Percentiles rank a stretch among this genome's conserved stretches.
phyloP scores from a whole-genome alignment of 2,113 vertebrate species.

The Plestiodon gilberti region DNA sequence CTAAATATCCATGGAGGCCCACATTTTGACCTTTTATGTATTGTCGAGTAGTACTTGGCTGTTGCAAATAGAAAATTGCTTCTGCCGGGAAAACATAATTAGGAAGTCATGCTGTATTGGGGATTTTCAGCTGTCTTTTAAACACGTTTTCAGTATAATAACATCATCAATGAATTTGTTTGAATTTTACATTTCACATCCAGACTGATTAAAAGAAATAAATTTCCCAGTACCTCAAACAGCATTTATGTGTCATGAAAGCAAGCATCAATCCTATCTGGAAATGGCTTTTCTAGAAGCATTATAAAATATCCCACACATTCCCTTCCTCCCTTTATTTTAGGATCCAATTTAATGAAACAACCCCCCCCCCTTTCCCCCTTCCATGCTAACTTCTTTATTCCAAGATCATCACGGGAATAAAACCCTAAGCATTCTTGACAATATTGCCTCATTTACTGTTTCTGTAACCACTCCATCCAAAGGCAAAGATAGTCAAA shows the following conservation, averaged over 20 bases:
- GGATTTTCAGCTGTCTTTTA: slow-evolving; percentile 14
- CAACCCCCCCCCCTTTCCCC: slow-evolving; percentile 48
- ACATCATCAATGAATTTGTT: slow-evolving; percentile 1
- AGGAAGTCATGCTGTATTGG: not conserved
- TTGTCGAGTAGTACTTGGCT: not conserved
- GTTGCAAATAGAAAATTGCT: not conserved
- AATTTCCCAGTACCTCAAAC: slow-evolving; percentile 37
- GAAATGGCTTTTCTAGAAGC: slow-evolving; percentile 56
- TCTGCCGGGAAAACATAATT: not conserved
- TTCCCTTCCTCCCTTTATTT: slow-evolving; percentile 12
- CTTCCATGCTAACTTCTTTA: slow-evolving; percentile 56
- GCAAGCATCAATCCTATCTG: slow-evolving; percentile 48
- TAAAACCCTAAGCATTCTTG: slow-evolving; percentile 56
- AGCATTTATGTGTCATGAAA: slow-evolving; percentile 2
- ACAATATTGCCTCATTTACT: slow-evolving; percentile 72
- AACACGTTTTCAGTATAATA: slow-evolving; percentile 9
- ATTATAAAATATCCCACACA: slow-evolving; percentile 44
- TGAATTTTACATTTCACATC: slow-evolving; percentile 13
- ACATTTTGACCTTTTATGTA: not conserved
- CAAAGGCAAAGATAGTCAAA: slow-evolving; percentile 71
- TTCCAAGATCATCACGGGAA: slow-evolving; percentile 47
- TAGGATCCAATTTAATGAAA: slow-evolving; percentile 65
- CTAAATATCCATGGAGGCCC: not conserved
- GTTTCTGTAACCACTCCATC: slow-evolving; percentile 68
- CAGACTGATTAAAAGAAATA: slow-evolving; percentile 41